Percentiles rank a stretch among this genome's conserved stretches.
phyloP scores from a whole-genome alignment of 2,888 invertebrate genomes.

The Brachynemurus nebulosus region DNA sequence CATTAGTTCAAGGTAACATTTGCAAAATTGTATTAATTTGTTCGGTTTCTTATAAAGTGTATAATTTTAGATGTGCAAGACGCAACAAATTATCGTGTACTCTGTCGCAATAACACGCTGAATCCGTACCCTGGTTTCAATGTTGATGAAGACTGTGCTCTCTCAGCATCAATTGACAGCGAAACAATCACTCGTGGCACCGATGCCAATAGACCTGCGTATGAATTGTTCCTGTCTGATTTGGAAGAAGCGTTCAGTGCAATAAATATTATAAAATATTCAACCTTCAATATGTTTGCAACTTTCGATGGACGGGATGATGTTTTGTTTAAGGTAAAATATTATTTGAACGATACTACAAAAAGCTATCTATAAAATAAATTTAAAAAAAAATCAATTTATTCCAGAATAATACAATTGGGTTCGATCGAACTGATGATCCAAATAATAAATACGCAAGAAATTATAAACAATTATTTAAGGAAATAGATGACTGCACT shows the following conservation, averaged over 20 bases:
- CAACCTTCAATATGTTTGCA: slow-evolving; percentile 41
- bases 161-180: slow-evolving; percentile 44
- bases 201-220: slow-evolving; percentile 23
- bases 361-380: neutral
- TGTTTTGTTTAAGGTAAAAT: slow-evolving; percentile 42
- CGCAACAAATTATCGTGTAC: slow-evolving; percentile 33
- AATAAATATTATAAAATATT: slow-evolving; percentile 26
- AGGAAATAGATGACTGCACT: slow-evolving; percentile 30
- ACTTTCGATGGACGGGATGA: slow-evolving; percentile 37
- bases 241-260: slow-evolving; percentile 25
- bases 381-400: slow-evolving; percentile 7
- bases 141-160: slow-evolving; percentile 39
- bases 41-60: too few species aligned
- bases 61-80: slow-evolving; percentile 27
- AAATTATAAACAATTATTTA: slow-evolving; percentile 42
- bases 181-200: slow-evolving; percentile 40
- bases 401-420: slow-evolving; percentile 39
- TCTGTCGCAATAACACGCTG: slow-evolving; percentile 46
- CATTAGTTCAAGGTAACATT: slow-evolving; percentile 28
- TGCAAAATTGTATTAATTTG: too few species aligned
- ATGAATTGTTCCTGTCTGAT: slow-evolving; percentile 21
- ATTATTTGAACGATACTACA: neutral
- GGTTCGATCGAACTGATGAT: slow-evolving; percentile 34
- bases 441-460: slow-evolving; percentile 32
- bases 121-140: slow-evolving; percentile 34